Conservation (phyloP, 2,797 vertebrate species). For the Leptodactylus fallax region DNA sequence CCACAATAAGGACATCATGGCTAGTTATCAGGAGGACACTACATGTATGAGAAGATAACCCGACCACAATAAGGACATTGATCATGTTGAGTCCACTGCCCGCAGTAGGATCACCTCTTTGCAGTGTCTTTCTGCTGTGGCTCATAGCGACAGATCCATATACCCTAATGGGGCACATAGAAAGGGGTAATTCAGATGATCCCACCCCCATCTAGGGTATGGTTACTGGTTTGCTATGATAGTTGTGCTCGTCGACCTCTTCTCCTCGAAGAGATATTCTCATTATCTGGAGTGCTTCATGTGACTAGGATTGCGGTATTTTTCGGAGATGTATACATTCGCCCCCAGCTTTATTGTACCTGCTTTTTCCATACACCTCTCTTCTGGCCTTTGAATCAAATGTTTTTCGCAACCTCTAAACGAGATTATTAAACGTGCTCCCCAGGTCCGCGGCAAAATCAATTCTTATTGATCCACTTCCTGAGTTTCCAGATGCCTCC, state of each 20-base stretch:
- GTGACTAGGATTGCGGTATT: not conserved
- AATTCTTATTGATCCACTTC: slow-evolving; percentile 57
- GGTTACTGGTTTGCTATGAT: not conserved
- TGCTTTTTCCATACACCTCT: slow-evolving; percentile 19
- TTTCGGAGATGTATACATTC: not conserved
- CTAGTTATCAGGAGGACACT: too few relatives aligned
- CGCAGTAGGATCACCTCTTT: too few relatives aligned
- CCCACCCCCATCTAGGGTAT: too few relatives aligned
- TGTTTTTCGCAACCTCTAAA: slow-evolving; percentile 60
- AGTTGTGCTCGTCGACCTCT: not conserved
- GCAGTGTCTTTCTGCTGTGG: too few relatives aligned
- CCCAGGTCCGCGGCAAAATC: slow-evolving; percentile 52
- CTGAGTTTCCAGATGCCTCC: slow-evolving; percentile 43
- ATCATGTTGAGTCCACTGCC: too few relatives aligned
- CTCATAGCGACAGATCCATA: not conserved
- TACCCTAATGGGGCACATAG: not conserved
- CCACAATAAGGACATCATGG: too few relatives aligned
- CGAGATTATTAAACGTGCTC: slow-evolving; percentile 60
- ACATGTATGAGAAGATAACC: too few relatives aligned
- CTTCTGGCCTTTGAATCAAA: slow-evolving; percentile 51
- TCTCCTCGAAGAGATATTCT: not conserved
- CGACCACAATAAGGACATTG: too few relatives aligned
- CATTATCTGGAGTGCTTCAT: not conserved
- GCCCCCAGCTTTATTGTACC: slow-evolving; percentile 5
- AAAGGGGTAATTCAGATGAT: not conserved